Conservation (phyloP, 37 sponge, comb jelly and placozoan species). For the Geodia barretti region DNA sequence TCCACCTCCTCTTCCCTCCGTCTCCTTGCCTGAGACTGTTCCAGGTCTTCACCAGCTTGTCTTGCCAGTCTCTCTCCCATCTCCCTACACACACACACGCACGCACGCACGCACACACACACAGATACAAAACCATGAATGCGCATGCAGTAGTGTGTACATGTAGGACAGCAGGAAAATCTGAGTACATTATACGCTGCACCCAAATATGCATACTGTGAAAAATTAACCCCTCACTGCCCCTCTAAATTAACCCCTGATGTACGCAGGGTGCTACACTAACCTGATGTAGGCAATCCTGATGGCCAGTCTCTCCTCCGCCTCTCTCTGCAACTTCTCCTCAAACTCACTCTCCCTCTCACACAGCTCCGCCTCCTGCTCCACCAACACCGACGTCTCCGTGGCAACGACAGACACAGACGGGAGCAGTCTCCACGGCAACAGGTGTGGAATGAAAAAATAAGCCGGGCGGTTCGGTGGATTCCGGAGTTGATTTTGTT, state of each 20-base stretch:
- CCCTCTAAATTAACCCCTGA: not conserved
- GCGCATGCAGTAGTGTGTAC: too few relatives aligned
- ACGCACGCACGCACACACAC: not conserved
- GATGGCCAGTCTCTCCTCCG: not conserved
- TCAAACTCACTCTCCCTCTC: constrained; percentile 21
- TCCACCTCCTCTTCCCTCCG: not conserved
- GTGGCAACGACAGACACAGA: too few relatives aligned
- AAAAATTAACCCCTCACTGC: not conserved
- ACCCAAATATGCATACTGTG: not conserved
- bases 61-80: not conserved
- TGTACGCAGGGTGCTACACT: not conserved
- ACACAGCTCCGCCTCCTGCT: not conserved
- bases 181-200: too few relatives aligned
- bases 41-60: not conserved
- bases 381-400: constrained; percentile 11
- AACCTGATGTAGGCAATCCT: not conserved
- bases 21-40: not conserved
- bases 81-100: not conserved
- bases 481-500: too few relatives aligned
- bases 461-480: too few relatives aligned
- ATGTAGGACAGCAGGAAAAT: too few relatives aligned
- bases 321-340: constrained; percentile 14
- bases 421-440: too few relatives aligned
- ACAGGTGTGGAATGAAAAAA: too few relatives aligned
- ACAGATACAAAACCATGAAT: too few relatives aligned